Evolutionary conservation across 2,888 invertebrate species (phyloP), one percentile per base, ranked within the genome.

Genomic region (Dasysyrphus albostriatus): DNA sequence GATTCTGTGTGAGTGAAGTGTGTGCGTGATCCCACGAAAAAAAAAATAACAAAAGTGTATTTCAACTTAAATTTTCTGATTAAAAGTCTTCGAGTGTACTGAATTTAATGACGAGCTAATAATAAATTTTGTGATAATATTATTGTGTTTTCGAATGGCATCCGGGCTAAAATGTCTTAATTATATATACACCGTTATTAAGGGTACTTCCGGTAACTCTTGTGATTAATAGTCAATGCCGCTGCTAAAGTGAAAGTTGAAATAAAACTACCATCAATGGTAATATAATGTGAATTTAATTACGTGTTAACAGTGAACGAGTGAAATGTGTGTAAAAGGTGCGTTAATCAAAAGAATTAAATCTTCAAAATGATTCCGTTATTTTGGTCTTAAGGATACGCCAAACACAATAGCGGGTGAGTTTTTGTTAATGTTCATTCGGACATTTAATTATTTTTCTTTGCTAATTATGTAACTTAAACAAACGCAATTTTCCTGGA

Each of bases 271-370:
- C 61, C 58, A 19, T 24, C n/a, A 16, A 12, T 58, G 58, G n/a
- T 59, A 58, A 44, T 42, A 49, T 70, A 74, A 85, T 78, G 85
- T 74, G 77, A 82, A 74, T 85, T 78, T 70, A 82, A 82, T 82
- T 77, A 63, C 69, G 63, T 65, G 65, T 37, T 67, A 72, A 72
- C 32, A 80, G 37, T 29, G 72, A 51, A 54, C 39, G 29, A 54
- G 73, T 69, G 59, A 69, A 75, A 67, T 19, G 8, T 61, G 63
- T 70, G 70, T 39, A 32, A 75, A 39, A 61, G 69, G 70, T 84
- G 74, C 39, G 42, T 65, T 67, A 84, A 84, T 81, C 72, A 80
- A 76, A 54, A 39, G n/a, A 39, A 76, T 65, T 75, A 65, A 79
- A 75, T 63, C 56, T 8, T 56, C 19, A 49, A 63, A 70, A 65